Conservation (phyloP, 1,140 invertebrate species). For the Tetramorium alpestre region DNA sequence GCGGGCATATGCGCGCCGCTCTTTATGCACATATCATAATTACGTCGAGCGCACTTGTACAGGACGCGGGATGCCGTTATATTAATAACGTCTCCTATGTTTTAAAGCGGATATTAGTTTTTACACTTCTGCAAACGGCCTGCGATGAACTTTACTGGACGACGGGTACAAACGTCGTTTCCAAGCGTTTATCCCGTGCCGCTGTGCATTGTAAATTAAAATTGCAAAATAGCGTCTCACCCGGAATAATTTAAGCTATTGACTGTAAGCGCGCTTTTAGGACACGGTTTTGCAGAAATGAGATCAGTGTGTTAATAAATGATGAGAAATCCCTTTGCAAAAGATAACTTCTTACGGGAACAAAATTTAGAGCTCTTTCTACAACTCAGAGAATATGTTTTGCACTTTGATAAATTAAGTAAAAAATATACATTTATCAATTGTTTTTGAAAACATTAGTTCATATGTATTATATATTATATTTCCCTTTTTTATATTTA, state of each 20-base stretch:
- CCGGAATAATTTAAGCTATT: conserved; percentile 26
- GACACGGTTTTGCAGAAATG: background rate
- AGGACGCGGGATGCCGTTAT: conserved; percentile 11
- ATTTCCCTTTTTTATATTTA: background rate
- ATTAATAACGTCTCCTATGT: conserved; percentile 46
- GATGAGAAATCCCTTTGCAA: background rate
- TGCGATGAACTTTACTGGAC: conserved; percentile 30
- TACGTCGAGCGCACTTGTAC: conserved; percentile 24
- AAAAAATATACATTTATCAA: background rate
- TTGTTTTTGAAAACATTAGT: background rate
- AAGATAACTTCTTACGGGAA: background rate
- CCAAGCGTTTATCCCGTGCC: background rate
- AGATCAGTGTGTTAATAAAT: background rate
- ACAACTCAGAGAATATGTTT: background rate
- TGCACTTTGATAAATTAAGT: conserved; percentile 9
- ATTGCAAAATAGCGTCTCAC: conserved; percentile 6
- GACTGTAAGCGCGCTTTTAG: background rate
- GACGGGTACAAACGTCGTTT: background rate
- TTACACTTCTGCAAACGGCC: conserved; percentile 13
- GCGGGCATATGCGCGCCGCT: background rate
- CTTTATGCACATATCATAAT: conserved; percentile 56
- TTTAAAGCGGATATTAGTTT: conserved; percentile 61
- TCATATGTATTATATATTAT: background rate
- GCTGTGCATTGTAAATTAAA: conserved; percentile 12
- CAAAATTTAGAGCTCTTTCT: too few species aligned